Base-by-base conservation (phyloP, 2,888 invertebrate genomes). In the Pollenia amentaria region DNA sequence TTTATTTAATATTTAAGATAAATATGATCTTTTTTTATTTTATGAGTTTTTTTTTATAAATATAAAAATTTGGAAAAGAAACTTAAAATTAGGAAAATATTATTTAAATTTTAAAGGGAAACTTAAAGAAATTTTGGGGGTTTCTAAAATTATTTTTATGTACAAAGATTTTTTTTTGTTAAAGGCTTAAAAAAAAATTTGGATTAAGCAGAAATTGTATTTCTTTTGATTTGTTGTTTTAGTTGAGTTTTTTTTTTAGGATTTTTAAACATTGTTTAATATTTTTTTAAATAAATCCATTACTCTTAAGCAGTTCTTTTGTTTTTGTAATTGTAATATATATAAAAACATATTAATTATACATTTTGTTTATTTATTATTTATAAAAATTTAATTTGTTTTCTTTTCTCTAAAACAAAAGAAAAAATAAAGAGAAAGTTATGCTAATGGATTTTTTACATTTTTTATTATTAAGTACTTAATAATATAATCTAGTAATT, bases 201-300 rank as follows among this genome's bases (percentile, higher is more conserved):
- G 44, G 51, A 64, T 51, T 72, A 57, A 84, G 44, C 55, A 65
- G 83, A 86, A 86, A 86, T 86, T 83, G 53, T 11, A 86, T 80
- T 76, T 80, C 83, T 83, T 81, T 86, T 76, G 64, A 73, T 78
- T 82, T 46, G 10, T 67, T 72, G n/a, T 60, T 69, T 46, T 42
- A 42, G 16, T 67, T 67, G 29, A 55, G 12, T 18, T 57, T 76
- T 40, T 76, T 40, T 60, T 38, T 55, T 46, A 18, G 18, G 18
- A 11, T 48, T 44, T 8, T 65, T 51, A 42, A 14, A 42, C 12
- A 44, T 29, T 29, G 29, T 55, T 53, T 53, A 12, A 40, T 76
- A 70, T 64, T 57, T 55, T 10, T 60, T 48, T 44, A n/a, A 55
- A 53, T 16, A 21, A 53, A 55, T 48, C 29, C 29, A 21, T 21